Percentiles rank a stretch among this genome's conserved stretches.
phyloP scores from a whole-genome alignment of 2,113 vertebrate species.

The Spizaetus ornatus region DNA sequence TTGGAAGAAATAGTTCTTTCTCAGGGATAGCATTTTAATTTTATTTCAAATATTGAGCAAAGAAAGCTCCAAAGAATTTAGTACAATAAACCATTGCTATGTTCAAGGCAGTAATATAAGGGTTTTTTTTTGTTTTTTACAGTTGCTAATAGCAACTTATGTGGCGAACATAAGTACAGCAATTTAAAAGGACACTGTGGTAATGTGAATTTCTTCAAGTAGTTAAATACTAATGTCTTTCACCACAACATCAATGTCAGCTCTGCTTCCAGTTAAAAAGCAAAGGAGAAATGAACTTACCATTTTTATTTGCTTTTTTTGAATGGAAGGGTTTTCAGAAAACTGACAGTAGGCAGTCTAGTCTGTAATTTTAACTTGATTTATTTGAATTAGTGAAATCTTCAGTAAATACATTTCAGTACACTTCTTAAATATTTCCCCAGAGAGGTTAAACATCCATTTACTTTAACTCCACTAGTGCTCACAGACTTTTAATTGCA shows the following conservation, averaged over 20 bases:
- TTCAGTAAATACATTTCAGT: conserved; percentile 34
- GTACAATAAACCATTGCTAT: not conserved
- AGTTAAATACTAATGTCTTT: conserved; percentile 59
- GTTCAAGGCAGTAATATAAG: not conserved
- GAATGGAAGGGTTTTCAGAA: conserved; percentile 39
- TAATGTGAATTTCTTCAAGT: conserved; percentile 58
- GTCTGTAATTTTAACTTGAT: conserved; percentile 56
- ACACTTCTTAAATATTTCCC: conserved; percentile 13
- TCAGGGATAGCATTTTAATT: not conserved
- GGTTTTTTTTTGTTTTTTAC: not conserved
- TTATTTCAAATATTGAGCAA: not conserved
- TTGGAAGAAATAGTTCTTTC: not conserved
- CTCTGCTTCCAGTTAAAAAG: conserved; percentile 1
- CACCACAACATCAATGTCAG: not conserved
- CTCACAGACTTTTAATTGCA: conserved; percentile 29
- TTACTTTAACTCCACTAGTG: not conserved
- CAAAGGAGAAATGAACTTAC: conserved; percentile 45
- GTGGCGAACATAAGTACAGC: conserved; percentile 56
- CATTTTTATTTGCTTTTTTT: conserved; percentile 41
- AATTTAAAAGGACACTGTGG: conserved; percentile 55
- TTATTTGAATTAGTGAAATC: conserved; percentile 62
- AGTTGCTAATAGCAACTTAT: conserved; percentile 66
- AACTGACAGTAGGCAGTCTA: conserved; percentile 4
- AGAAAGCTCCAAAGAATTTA: not conserved
- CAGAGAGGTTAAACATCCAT: conserved; percentile 25